These are phyloP conservation scores for Clostera curtula DNA, from an alignment of 2,888 invertebrate species.

Conservation along the genomic window DNA sequence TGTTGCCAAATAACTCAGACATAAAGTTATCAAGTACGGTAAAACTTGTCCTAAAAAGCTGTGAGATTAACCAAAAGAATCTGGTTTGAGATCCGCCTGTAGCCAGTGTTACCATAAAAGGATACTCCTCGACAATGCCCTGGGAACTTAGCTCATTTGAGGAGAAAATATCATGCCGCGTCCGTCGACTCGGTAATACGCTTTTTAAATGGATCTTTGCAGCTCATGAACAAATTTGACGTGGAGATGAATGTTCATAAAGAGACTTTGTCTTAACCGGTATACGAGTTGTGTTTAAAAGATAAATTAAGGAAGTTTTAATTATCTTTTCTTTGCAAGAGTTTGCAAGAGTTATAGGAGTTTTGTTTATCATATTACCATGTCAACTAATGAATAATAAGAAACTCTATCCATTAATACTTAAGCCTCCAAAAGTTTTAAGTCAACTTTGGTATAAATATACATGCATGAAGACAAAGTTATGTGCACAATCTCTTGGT, in stretches of 20 bases:
- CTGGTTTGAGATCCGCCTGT: constrained; percentile 61
- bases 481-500: too few species aligned
- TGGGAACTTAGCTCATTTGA: constrained; percentile 73
- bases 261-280: too few species aligned
- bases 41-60: constrained; percentile 18
- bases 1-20: constrained; percentile 16
- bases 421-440: too few species aligned
- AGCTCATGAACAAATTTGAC: constrained; percentile 37
- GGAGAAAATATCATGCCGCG: constrained; percentile 64
- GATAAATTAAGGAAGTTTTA: too few species aligned
- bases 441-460: too few species aligned
- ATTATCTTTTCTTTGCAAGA: too few species aligned
- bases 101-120: constrained; percentile 54
- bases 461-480: too few species aligned
- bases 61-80: constrained; percentile 37
- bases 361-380: too few species aligned
- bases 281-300: too few species aligned
- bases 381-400: too few species aligned
- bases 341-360: too few species aligned
- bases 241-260: constrained; percentile 16
- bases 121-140: constrained; percentile 63
- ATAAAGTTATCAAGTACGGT: constrained; percentile 24
- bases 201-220: constrained; percentile 54
- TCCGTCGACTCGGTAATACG: constrained; percentile 53
- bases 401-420: too few species aligned